Evolutionary conservation across 1,140 invertebrate species (phyloP).

Genomic region (Drosophila obscura): DNA sequence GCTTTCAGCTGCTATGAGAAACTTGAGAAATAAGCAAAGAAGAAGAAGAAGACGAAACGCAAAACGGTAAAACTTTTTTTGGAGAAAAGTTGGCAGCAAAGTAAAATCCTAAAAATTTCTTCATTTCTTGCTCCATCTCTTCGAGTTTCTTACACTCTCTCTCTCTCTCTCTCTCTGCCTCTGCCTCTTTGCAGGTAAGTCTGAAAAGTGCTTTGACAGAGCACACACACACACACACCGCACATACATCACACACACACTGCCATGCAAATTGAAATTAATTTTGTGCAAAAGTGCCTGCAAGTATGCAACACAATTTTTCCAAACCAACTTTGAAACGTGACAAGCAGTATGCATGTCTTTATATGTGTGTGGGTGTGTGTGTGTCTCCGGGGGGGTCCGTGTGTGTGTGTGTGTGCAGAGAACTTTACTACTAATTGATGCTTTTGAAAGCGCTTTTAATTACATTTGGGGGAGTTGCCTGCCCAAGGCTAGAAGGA

Average conservation of each 20-base stretch:
- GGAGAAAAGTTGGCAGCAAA: constrained; percentile 31
- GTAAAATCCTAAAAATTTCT: constrained; percentile 46
- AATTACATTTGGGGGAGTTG: constrained; percentile 67
- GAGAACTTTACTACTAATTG: constrained; percentile 63
- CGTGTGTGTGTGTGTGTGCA: constrained; percentile 26
- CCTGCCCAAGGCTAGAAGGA: not conserved
- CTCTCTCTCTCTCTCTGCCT: no score
- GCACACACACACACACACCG: constrained; percentile 28
- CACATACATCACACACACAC: constrained; percentile 10
- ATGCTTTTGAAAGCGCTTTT: constrained; percentile 74
- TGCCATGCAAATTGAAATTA: constrained; percentile 65
- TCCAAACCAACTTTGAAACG: constrained; percentile 40
- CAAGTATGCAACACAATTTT: constrained; percentile 74
- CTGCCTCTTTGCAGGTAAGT: constrained; percentile 34
- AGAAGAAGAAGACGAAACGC: no score
- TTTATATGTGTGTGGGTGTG: not conserved
- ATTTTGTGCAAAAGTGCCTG: constrained; percentile 68
- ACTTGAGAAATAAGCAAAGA: constrained; percentile 13
- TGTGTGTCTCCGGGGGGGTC: no score
- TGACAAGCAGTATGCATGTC: not conserved
- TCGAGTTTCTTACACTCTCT: not conserved
- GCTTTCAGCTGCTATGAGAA: not conserved
- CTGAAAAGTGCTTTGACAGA: constrained; percentile 50
- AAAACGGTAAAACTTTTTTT: constrained; percentile 46
- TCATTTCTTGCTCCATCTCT: constrained; percentile 9